Conservation (phyloP, 1,140 invertebrate genomes). For the Aphelenchoides besseyi region DNA sequence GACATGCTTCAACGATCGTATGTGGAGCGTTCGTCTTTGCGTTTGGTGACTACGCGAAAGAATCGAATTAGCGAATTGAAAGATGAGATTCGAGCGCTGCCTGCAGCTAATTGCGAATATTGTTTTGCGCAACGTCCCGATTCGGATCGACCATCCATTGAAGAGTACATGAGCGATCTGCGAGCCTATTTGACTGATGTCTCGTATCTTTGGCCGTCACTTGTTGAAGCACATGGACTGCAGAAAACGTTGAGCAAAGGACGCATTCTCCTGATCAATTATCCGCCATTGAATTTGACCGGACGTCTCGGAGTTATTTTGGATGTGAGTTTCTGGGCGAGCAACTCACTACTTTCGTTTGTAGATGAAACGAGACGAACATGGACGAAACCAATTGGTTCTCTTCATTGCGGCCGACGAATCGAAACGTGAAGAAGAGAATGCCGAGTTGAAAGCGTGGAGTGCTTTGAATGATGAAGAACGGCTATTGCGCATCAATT, state of each 20-base stretch:
- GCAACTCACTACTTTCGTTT: conserved; percentile 10
- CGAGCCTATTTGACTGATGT: conserved; percentile 27
- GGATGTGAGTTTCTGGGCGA: conserved; percentile 29
- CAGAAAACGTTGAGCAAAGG: conserved; percentile 34
- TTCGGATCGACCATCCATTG: conserved; percentile 17
- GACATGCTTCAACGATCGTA: conserved; percentile 72
- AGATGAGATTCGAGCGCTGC: conserved; percentile 29
- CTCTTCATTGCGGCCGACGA: conserved; percentile 21
- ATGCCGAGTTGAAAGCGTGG: conserved; percentile 18
- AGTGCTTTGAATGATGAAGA: conserved; percentile 34
- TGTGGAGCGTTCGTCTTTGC: conserved; percentile 44
- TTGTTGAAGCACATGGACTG: conserved; percentile 23
- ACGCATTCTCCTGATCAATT: conserved; percentile 33
- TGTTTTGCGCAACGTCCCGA: conserved; percentile 19
- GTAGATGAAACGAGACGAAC: conserved; percentile 24
- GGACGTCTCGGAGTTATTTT: conserved; percentile 42
- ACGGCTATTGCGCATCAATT: conserved; percentile 19
- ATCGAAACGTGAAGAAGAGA: conserved; percentile 11
- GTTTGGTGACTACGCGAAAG: conserved; percentile 40
- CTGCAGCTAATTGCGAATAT: conserved; percentile 16
- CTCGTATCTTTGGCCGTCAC: conserved; percentile 21
- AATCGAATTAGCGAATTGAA: conserved; percentile 32
- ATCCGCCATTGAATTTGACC: conserved; percentile 37
- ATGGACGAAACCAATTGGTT: neutral
- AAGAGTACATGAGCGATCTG: conserved; percentile 26